Base-by-base conservation (phyloP, 2,113 vertebrate species). In the Odocoileus hemionus region DNA sequence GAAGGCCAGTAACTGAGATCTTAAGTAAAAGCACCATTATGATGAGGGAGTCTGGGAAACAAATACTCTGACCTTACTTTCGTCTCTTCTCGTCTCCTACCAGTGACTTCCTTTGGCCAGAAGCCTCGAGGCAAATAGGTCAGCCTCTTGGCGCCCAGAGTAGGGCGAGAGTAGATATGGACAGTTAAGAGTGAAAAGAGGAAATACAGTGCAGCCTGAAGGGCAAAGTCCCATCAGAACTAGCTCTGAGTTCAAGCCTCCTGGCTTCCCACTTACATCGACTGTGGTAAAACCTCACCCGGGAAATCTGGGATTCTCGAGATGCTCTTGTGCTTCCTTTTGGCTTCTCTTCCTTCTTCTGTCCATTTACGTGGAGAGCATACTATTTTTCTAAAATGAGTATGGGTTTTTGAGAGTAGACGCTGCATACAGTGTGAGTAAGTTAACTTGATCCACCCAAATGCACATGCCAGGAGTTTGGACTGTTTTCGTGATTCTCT, bases 371-470 rank as follows among this genome's bases (percentile, higher is more conserved):
- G 36, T 92, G 64, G 52, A 95, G 13, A 97, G 25, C 9, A 85
- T 33, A 55, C 61, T 87, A 78, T 36, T 91, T 96, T 94, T 80
- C 55, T 91, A 90, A 95, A 86, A 25, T 45, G 16, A 76, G 30
- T 89, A 52, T 33, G 39, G 47, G 47, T 86, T 97, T 97, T 95
- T 94, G 80, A 95, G 14, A 78, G 26, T 90, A 87, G 85, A 92
- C 61, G 57, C 88, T 89, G 70, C 54, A 61, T 74, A 89, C 43
- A 95, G 28, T 90, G 30, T 76, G 86, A 90, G 3, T 43, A 86
- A 94, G 47, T 93, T 79, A 95, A 86, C 78, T 92, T 87, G 60
- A 78, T 90, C 36, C 23, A 91, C 45, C 64, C 54, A 64, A 91
- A 93, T 13, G 14, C 64, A 36, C 15, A 76, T 54, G 6, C 64